Conservation (phyloP, 2,797 vertebrate species). For the Lutjanus campechanus region DNA sequence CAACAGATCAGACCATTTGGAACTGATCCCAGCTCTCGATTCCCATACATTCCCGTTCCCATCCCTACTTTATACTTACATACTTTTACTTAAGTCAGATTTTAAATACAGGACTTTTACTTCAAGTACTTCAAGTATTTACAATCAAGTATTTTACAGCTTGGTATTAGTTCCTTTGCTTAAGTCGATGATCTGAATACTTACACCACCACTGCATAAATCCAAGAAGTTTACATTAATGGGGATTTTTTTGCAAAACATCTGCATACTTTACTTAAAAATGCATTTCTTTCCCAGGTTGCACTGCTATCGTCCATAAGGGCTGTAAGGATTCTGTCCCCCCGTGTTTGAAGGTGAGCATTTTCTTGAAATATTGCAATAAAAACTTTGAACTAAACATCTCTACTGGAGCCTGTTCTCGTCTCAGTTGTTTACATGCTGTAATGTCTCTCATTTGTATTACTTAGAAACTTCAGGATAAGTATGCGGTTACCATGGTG, state of each 20-base stretch:
- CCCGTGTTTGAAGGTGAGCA: conserved; percentile 90
- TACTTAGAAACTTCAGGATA: conserved; percentile 92
- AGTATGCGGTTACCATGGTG: conserved; percentile 77
- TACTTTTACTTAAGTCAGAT: too few species aligned
- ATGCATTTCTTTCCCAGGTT: conserved; percentile 85
- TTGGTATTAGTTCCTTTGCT: neutral
- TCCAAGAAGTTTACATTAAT: too few species aligned
- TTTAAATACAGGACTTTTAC: too few species aligned
- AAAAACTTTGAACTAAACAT: neutral
- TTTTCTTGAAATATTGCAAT: neutral
- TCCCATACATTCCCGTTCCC: too few species aligned
- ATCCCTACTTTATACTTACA: too few species aligned
- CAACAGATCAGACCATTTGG: too few species aligned
- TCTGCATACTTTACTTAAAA: neutral
- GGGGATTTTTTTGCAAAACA: neutral
- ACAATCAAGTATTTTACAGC: too few species aligned
- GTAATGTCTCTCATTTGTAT: conserved; percentile 54
- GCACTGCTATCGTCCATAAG: conserved; percentile 90
- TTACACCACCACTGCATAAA: neutral
- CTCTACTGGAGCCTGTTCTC: neutral
- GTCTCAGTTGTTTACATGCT: conserved; percentile 32
- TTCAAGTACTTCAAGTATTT: too few species aligned
- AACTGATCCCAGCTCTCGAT: too few species aligned
- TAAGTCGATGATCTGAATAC: too few species aligned
- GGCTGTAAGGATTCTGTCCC: conserved; percentile 90